Conservation (phyloP, 1,140 invertebrate genomes). For the Drosophila santomea region DNA sequence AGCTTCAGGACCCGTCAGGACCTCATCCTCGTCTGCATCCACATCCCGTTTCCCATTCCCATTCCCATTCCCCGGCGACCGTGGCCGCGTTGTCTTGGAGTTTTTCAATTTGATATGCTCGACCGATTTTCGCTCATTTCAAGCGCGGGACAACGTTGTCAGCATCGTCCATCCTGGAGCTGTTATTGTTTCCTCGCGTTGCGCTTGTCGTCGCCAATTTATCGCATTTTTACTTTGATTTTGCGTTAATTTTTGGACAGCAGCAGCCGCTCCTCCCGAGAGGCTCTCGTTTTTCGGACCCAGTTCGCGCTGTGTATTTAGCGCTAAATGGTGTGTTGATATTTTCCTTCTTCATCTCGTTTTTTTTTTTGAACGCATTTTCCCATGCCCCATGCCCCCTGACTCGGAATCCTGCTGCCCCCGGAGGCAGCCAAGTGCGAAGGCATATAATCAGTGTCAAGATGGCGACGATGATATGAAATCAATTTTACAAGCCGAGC, state of each 20-base stretch:
- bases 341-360: constrained; percentile 40
- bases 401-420: constrained; percentile 24
- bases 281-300: background rate
- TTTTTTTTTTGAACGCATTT: constrained; percentile 8
- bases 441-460: constrained; percentile 71
- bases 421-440: constrained; percentile 64
- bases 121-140: constrained; percentile 82
- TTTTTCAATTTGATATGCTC: constrained; percentile 83
- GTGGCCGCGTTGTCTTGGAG: constrained; percentile 65
- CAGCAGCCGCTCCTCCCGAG: constrained; percentile 8
- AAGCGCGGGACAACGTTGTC: constrained; percentile 59
- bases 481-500: constrained; percentile 57
- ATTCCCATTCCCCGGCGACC: background rate
- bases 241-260: constrained; percentile 80
- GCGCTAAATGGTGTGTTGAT: constrained; percentile 72
- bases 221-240: constrained; percentile 83
- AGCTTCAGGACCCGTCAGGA: constrained; percentile 21
- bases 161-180: constrained; percentile 30
- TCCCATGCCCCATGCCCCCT: constrained; percentile 1
- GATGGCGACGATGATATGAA: constrained; percentile 59
- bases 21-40: constrained; percentile 2
- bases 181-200: constrained; percentile 57
- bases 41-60: background rate
- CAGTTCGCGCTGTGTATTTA: constrained; percentile 54
- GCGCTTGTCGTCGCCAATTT: constrained; percentile 80